Base-by-base conservation (phyloP, 2,888 invertebrate species). In the Ectemnius continuus region DNA sequence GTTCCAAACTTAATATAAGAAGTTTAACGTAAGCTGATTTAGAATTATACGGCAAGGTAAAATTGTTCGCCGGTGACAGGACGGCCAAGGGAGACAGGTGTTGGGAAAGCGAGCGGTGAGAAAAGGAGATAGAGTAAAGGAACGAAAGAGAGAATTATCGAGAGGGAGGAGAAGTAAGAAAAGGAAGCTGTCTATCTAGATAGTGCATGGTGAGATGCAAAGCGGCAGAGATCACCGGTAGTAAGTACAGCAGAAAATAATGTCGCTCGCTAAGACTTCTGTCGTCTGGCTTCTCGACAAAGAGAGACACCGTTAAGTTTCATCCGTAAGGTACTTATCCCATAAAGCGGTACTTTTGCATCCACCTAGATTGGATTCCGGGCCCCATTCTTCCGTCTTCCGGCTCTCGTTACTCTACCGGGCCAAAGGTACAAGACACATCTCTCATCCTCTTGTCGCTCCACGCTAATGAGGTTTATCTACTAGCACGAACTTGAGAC, bases 391-490 rank as follows among this genome's bases (percentile, higher is more conserved):
- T 69, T 65, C 66, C 68, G 62, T 60, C 71, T 67, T 65, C 67
- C 64, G 63, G 63, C 56, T 61, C 64, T 70, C 63, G 76, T 68
- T 60, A 65, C 67, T 72, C 64, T 26, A 28, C 36, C 60, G 48
- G 68, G 48, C 67, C 66, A 72, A 62, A 69, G 62, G 64, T 14
- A 59, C 58, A 46, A 65, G 76, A 76, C 76, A 64, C 63, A 56
- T 72, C 75, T 62, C 52, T 14, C 61, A 4, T 63, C n/a, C 16
- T 28, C 48, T 57, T 58, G 61, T 36, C 36, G 36, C 76, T 76
- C 45, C 71, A 71, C 76, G 71, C 71, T 77, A 77, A 77, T 72
- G 76, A 77, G 76, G 76, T 72, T 72, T 72, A 72, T 76, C 68
- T 72, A 61, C 68, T 76, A 68, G 68, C 68, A 68, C 67, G 76